phyloP scores from a whole-genome alignment of 2,113 vertebrate genomes.

The Eurypyga helias region DNA sequence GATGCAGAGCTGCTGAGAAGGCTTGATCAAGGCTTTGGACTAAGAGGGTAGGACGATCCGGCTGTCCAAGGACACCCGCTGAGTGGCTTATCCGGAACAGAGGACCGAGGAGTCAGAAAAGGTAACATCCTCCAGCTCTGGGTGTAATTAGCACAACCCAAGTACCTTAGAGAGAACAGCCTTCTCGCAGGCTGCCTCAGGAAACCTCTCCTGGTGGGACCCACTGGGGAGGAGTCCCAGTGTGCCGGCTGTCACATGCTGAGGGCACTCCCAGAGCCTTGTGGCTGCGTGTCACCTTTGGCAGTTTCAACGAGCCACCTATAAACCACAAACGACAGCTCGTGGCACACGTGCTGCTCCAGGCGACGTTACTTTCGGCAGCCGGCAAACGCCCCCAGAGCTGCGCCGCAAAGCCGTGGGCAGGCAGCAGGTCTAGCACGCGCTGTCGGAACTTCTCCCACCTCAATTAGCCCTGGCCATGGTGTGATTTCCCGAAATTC shows the following conservation, averaged over 20 bases:
- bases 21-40: background rate
- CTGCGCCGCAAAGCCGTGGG: background rate
- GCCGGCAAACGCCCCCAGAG: background rate
- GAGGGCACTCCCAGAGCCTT: background rate
- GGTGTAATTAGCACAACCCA: background rate
- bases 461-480: background rate
- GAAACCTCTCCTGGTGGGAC: background rate
- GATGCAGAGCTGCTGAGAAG: background rate
- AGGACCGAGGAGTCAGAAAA: background rate
- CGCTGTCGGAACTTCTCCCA: background rate
- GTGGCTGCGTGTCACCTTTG: background rate
- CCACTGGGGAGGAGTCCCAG: background rate
- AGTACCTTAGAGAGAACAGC: too few relatives aligned
- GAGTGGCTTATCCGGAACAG: background rate
- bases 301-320: background rate
- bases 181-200: background rate
- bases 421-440: background rate
- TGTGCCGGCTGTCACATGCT: background rate
- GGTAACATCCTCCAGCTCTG: background rate
- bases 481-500: background rate
- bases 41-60: background rate
- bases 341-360: background rate
- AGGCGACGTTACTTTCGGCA: background rate
- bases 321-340: background rate
- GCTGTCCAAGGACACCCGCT: background rate